These are phyloP conservation scores for Burhinus bistriatus DNA, from an alignment of 2,113 vertebrate species.

Conservation along the genomic window DNA sequence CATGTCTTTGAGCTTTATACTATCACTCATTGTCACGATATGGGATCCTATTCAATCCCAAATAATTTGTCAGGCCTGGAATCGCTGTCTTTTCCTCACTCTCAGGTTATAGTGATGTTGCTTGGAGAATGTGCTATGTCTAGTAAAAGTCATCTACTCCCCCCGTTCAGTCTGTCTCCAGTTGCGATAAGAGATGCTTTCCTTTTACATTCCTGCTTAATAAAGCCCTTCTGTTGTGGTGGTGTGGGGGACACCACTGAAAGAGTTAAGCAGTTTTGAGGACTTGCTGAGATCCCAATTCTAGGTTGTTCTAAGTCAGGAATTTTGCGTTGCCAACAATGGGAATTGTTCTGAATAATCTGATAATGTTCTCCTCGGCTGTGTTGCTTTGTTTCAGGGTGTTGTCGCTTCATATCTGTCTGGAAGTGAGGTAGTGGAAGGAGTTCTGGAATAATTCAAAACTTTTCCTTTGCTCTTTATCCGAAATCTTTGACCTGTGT, in stretches of 20 bases:
- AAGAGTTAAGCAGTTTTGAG: constrained; percentile 46
- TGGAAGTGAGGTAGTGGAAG: constrained; percentile 69
- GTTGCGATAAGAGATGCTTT: neutral
- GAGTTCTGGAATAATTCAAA: constrained; percentile 51
- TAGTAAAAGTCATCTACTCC: neutral
- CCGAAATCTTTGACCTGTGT: neutral
- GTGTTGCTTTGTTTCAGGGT: constrained; percentile 54
- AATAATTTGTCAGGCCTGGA: neutral
- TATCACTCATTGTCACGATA: neutral
- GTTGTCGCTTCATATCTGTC: constrained; percentile 57
- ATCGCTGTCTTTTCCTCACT: neutral
- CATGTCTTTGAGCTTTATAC: neutral
- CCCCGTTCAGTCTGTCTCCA: neutral
- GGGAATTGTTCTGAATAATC: constrained; percentile 63
- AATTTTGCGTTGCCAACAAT: constrained; percentile 51
- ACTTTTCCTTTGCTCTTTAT: constrained; percentile 56
- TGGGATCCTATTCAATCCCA: neutral
- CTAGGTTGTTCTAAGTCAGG: constrained; percentile 32
- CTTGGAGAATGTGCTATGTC: neutral
- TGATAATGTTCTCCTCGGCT: constrained; percentile 25
- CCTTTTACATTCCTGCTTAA: neutral
- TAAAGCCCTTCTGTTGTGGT: neutral
- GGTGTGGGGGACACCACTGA: neutral
- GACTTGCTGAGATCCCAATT: neutral
- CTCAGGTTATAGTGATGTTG: neutral